Evolutionary conservation across 1,140 invertebrate species (phyloP).

Genomic region (Lasioglossum albipes): DNA sequence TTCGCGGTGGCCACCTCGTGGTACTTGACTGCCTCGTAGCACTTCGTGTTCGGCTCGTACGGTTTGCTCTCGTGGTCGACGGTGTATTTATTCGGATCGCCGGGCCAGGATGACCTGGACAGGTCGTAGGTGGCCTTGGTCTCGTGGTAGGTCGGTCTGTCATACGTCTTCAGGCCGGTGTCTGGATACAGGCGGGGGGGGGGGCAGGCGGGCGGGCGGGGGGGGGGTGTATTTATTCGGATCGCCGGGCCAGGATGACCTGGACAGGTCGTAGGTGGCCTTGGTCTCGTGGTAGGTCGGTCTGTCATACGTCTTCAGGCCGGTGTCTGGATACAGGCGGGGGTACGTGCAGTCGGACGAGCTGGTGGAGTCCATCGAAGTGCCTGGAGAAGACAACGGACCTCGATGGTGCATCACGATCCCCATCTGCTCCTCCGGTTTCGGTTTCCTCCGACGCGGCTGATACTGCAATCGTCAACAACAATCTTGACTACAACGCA

Average conservation of each 20-base stretch:
- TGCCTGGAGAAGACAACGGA: slow-evolving; percentile 47
- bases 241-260: slow-evolving; percentile 53
- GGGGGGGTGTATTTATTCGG: slow-evolving; percentile 66
- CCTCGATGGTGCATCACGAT: slow-evolving; percentile 60
- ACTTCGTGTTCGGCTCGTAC: slow-evolving; percentile 58
- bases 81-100: slow-evolving; percentile 64
- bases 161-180: slow-evolving; percentile 64
- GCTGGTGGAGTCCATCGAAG: slow-evolving; percentile 50
- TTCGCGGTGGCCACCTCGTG: slow-evolving; percentile 37
- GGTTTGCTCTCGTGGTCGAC: slow-evolving; percentile 63
- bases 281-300: slow-evolving; percentile 68
- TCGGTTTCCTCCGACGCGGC: slow-evolving; percentile 76
- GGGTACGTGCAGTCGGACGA: slow-evolving; percentile 72
- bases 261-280: slow-evolving; percentile 65
- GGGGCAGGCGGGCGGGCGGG: too few relatives aligned
- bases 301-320: slow-evolving; percentile 69
- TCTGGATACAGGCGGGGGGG: slow-evolving; percentile 64
- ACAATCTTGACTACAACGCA: too few relatives aligned
- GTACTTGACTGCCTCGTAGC: slow-evolving; percentile 63
- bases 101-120: slow-evolving; percentile 57
- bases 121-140: slow-evolving; percentile 66
- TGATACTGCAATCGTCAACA: slow-evolving; percentile 71
- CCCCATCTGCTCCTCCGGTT: slow-evolving; percentile 73
- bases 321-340: slow-evolving; percentile 60
- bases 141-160: slow-evolving; percentile 69